Evolutionary conservation across 2,888 invertebrate genomes (phyloP).

Genomic region (Colostygia pectinataria): DNA sequence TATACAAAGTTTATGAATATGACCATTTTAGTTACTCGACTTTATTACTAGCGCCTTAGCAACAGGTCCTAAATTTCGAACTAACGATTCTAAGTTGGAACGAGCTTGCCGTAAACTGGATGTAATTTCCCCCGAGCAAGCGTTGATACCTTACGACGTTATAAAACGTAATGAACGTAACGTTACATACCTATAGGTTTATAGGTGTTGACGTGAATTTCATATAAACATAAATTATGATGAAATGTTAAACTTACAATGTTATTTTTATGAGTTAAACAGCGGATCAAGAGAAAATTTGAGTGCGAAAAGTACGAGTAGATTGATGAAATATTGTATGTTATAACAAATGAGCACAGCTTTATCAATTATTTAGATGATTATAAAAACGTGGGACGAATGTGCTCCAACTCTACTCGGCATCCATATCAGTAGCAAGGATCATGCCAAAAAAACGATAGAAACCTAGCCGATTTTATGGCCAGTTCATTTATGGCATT

Average conservation of each 20-base stretch:
- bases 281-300: constrained; percentile 2
- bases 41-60: background rate
- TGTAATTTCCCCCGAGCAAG: constrained; percentile 65
- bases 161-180: constrained; percentile 52
- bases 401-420: too few species aligned
- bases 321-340: too few species aligned
- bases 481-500: too few species aligned
- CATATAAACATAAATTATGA: constrained; percentile 30
- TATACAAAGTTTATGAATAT: too few species aligned
- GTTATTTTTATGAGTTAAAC: constrained; percentile 9
- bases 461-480: too few species aligned
- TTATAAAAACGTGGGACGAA: too few species aligned
- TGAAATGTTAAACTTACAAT: constrained; percentile 12
- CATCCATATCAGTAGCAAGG: too few species aligned
- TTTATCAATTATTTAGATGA: too few species aligned
- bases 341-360: too few species aligned
- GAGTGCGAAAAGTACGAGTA: background rate
- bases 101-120: constrained; percentile 46
- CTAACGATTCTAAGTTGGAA: constrained; percentile 40
- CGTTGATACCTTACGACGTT: constrained; percentile 50
- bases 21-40: background rate
- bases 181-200: constrained; percentile 38
- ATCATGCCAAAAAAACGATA: too few species aligned
- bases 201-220: constrained; percentile 42
- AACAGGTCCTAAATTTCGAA: constrained; percentile 27